These are phyloP conservation scores for Zaprionus bogoriensis DNA, from an alignment of 2,888 invertebrate genomes.

Conservation along the genomic window DNA sequence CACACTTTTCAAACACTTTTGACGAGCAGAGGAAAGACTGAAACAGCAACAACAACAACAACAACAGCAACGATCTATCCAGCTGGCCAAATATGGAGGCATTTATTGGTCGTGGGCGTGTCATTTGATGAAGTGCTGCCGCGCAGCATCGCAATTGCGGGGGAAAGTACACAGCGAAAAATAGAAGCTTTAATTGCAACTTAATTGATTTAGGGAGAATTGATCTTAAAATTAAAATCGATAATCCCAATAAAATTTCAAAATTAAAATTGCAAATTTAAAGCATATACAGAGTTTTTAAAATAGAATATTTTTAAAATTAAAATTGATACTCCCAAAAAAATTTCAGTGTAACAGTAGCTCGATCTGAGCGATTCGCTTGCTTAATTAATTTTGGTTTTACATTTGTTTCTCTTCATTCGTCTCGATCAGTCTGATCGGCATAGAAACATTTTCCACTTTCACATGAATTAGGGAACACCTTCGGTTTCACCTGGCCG, in stretches of 20 bases:
- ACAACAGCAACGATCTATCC: background rate
- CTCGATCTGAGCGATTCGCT: background rate
- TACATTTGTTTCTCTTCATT: constrained; percentile 19
- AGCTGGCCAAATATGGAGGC: constrained; percentile 43
- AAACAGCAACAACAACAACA: background rate
- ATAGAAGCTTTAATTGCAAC: background rate
- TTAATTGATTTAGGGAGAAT: too few relatives aligned
- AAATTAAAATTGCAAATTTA: background rate
- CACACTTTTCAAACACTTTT: constrained; percentile 1
- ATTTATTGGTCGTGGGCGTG: constrained; percentile 59
- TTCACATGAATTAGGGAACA: constrained; percentile 54
- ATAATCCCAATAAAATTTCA: too few relatives aligned
- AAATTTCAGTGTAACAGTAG: constrained; percentile 11
- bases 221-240: background rate
- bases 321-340: too few relatives aligned
- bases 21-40: constrained; percentile 1
- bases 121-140: constrained; percentile 54
- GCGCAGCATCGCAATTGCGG: constrained; percentile 1
- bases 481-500: constrained; percentile 20
- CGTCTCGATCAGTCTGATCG: background rate
- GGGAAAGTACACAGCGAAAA: constrained; percentile 27
- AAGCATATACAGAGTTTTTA: too few relatives aligned
- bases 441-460: constrained; percentile 46
- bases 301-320: too few relatives aligned
- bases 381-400: constrained; percentile 40